Evolutionary conservation across 2,113 vertebrate genomes (phyloP).

Genomic region (Chamaea fasciata): DNA sequence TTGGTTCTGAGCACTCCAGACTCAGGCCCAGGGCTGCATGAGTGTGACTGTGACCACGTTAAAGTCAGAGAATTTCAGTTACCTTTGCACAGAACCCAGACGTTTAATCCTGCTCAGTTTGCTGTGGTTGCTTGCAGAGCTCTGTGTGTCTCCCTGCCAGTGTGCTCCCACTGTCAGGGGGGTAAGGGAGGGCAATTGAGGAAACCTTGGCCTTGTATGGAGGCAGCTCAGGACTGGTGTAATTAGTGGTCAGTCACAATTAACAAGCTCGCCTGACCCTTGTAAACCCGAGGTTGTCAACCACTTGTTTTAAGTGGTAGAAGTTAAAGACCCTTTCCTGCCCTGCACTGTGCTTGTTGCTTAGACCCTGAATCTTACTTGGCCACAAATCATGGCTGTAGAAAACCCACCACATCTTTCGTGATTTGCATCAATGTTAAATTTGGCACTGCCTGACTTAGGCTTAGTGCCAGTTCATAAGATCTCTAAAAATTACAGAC

Average conservation of each 20-base stretch:
- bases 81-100: neutral
- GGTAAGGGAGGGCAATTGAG: neutral
- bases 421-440: neutral
- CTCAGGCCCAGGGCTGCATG: neutral
- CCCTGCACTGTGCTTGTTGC: neutral
- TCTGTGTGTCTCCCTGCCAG: neutral
- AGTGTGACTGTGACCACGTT: neutral
- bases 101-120: fast-evolving
- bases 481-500: neutral
- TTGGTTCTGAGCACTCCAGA: neutral
- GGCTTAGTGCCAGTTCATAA: neutral
- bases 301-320: neutral
- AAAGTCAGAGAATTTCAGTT: neutral
- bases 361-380: neutral
- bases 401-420: neutral
- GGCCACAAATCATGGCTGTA: neutral
- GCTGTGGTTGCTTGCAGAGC: neutral
- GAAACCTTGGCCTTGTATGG: neutral
- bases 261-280: neutral
- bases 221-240: neutral
- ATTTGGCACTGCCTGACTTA: neutral
- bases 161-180: neutral
- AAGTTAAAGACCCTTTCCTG: neutral
- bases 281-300: neutral
- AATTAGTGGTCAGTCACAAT: neutral